Evolutionary conservation across 2,113 vertebrate species (phyloP).

Genomic region (Neofelis nebulosa): DNA sequence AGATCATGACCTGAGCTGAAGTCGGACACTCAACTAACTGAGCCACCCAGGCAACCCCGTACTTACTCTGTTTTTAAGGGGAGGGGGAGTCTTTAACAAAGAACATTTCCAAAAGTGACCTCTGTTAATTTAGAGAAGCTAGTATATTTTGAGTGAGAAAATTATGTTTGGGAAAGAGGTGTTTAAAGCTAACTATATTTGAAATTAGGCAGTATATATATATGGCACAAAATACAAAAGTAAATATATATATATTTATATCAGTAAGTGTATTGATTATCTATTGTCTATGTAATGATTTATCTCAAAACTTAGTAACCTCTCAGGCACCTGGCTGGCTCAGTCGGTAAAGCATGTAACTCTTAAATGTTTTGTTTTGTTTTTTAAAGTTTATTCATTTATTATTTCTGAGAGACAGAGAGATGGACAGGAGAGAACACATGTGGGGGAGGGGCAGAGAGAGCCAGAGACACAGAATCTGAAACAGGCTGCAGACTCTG

Average conservation of each 20-base stretch:
- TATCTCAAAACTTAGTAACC: background rate
- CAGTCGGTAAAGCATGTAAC: background rate
- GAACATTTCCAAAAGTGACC: background rate
- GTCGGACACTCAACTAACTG: too few relatives aligned
- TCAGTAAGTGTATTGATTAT: background rate
- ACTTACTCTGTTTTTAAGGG: background rate
- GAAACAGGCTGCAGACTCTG: too few relatives aligned
- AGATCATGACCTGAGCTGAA: too few relatives aligned
- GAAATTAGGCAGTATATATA: background rate
- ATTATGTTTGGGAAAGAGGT: background rate
- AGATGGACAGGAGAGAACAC: too few relatives aligned
- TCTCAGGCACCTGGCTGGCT: background rate
- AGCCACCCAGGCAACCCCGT: too few relatives aligned
- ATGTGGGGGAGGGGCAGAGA: too few relatives aligned
- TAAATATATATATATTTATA: background rate
- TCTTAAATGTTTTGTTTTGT: background rate
- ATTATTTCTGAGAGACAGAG: too few relatives aligned
- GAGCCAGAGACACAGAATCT: too few relatives aligned
- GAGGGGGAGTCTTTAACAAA: background rate
- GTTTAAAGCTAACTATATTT: background rate
- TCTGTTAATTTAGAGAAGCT: background rate
- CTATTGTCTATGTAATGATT: background rate
- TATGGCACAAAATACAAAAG: background rate
- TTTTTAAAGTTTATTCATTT: too few relatives aligned
- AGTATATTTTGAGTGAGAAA: constrained; percentile 21